These are phyloP conservation scores for Dromaius novaehollandiae DNA, from an alignment of 2,113 vertebrate genomes.

Conservation along the genomic window DNA sequence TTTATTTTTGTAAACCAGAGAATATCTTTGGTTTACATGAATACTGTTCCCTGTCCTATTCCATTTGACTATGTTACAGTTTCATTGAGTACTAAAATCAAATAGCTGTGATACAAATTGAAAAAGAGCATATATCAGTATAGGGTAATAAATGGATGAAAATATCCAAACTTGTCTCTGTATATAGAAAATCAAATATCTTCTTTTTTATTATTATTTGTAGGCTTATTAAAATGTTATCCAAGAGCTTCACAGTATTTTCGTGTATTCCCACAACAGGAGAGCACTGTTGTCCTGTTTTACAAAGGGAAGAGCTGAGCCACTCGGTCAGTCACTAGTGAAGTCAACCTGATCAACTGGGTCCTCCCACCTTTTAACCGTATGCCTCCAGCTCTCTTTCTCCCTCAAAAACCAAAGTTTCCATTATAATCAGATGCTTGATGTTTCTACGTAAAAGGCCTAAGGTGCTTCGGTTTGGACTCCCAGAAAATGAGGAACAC, in stretches of 20 bases:
- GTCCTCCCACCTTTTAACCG: neutral
- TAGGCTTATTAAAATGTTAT: neutral
- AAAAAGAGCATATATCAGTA: neutral
- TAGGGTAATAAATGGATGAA: neutral
- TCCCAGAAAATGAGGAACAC: conserved; percentile 33
- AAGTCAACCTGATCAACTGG: neutral
- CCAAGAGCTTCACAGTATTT: neutral
- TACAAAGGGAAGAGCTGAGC: neutral
- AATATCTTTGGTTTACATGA: neutral
- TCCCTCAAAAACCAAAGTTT: neutral
- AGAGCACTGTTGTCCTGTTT: neutral
- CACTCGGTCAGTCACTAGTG: neutral
- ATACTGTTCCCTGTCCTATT: neutral
- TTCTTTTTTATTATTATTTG: neutral
- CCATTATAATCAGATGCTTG: conserved; percentile 6
- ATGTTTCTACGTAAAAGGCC: neutral
- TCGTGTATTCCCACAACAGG: neutral
- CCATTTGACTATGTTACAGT: neutral
- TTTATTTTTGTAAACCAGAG: neutral
- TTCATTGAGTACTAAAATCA: neutral
- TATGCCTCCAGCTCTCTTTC: neutral
- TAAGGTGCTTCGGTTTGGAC: conserved; percentile 13
- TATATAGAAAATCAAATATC: neutral
- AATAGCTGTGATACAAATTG: neutral
- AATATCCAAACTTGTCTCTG: neutral